These are phyloP conservation scores for Poeciliopsis gracilis DNA, from an alignment of 2,797 vertebrate genomes.

Conservation along the genomic window DNA sequence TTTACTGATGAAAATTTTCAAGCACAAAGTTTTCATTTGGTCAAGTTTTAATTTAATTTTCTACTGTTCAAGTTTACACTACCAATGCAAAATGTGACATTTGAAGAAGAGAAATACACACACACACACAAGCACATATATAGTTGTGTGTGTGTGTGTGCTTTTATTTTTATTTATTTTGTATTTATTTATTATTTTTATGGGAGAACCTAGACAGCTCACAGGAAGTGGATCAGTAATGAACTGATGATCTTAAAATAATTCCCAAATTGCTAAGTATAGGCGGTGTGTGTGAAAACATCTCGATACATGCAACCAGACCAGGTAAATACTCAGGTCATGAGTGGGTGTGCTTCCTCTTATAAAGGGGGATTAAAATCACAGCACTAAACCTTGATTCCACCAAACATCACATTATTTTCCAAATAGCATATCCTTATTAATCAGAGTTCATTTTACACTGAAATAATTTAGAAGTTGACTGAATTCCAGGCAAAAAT, in stretches of 20 bases:
- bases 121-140: too few species aligned
- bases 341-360: conserved; percentile 53
- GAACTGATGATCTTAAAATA: conserved; percentile 16
- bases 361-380: conserved; percentile 56
- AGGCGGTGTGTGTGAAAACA: not conserved
- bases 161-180: too few species aligned
- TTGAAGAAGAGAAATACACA: too few species aligned
- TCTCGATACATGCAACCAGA: not conserved
- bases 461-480: not conserved
- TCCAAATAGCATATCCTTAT: conserved; percentile 9
- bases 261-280: conserved; percentile 47
- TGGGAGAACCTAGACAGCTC: too few species aligned
- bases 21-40: not conserved
- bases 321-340: conserved; percentile 10
- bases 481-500: not conserved
- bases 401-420: conserved; percentile 29
- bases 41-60: not conserved
- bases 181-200: too few species aligned
- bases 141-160: too few species aligned
- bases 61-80: not conserved
- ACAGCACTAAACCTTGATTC: conserved; percentile 49
- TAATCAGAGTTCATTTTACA: not conserved
- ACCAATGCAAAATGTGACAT: not conserved
- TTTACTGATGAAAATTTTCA: not conserved
- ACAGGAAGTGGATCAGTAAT: not conserved